These are phyloP conservation scores for Ptyas mucosa DNA, from an alignment of 2,113 vertebrate species.

Conservation along the genomic window DNA sequence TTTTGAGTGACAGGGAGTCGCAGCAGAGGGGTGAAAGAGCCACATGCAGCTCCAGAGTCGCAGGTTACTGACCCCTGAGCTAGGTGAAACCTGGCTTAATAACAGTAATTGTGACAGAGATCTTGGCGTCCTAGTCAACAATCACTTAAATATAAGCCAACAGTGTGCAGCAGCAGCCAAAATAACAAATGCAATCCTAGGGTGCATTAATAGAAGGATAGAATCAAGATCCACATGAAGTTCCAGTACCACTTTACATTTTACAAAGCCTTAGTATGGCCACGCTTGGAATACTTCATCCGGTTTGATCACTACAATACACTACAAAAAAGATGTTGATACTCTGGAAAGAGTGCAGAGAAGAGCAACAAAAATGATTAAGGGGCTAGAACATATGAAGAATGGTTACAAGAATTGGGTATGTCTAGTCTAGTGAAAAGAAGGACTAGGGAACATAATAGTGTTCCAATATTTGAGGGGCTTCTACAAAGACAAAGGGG, in stretches of 20 bases:
- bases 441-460: neutral
- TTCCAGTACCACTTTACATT: neutral
- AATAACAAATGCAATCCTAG: neutral
- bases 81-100: neutral
- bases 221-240: neutral
- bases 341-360: neutral
- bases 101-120: neutral
- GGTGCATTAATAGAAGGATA: neutral
- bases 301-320: neutral
- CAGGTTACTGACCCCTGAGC: no score
- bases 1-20: no score
- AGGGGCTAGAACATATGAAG: neutral
- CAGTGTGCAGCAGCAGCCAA: neutral
- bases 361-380: no score
- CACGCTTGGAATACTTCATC: neutral
- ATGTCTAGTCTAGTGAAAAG: neutral
- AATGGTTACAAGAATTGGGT: neutral
- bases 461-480: neutral
- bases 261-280: neutral
- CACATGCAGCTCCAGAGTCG: no score
- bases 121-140: neutral
- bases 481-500: neutral
- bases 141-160: neutral
- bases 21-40: no score
- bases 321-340: no score